Evolutionary conservation across 2,113 vertebrate genomes (phyloP).

Genomic region (Raphicerus campestris): DNA sequence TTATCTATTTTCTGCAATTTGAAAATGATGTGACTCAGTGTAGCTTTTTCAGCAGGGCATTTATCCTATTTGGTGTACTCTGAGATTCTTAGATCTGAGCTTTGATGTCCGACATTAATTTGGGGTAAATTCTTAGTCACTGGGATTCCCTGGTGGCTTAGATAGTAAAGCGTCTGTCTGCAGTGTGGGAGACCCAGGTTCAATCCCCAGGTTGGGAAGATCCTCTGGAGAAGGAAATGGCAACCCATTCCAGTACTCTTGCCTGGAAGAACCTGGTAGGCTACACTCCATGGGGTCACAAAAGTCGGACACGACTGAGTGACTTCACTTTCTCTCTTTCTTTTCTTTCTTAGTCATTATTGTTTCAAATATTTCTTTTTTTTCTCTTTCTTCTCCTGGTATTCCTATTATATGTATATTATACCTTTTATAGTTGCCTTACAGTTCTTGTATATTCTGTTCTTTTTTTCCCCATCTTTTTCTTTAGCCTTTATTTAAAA

Average conservation of each 20-base stretch:
- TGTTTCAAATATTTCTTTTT: neutral
- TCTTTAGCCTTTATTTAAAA: neutral
- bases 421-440: neutral
- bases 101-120: neutral
- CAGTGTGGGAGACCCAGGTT: neutral
- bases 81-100: neutral
- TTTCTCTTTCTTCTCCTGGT: neutral
- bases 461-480: neutral
- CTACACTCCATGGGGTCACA: neutral
- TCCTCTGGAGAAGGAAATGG: neutral
- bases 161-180: neutral
- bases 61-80: neutral
- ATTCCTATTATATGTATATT: neutral
- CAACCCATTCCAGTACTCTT: neutral
- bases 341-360: neutral
- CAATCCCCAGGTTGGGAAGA: neutral
- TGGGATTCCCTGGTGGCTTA: neutral
- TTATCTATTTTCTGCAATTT: neutral
- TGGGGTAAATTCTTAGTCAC: neutral
- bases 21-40: neutral
- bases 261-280: neutral
- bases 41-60: neutral
- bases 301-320: neutral
- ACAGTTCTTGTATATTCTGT: neutral
- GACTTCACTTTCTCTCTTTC: neutral